phyloP scores from a whole-genome alignment of 2,888 invertebrate genomes.

The Neocrepidodera transversa region DNA sequence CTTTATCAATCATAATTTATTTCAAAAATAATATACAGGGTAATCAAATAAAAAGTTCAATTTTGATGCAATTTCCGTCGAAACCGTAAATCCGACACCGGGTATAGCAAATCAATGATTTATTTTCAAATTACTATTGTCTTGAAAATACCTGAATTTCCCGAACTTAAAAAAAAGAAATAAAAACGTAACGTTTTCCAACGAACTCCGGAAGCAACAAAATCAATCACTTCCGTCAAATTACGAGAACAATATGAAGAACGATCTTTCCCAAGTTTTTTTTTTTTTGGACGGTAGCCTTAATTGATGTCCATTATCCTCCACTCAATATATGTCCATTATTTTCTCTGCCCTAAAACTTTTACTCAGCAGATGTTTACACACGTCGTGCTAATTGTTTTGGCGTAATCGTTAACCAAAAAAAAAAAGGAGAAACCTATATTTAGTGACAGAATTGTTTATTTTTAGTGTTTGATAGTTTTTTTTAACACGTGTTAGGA shows the following conservation, averaged over 20 bases:
- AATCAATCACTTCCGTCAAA: constrained; percentile 41
- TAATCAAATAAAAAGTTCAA: too few relatives aligned
- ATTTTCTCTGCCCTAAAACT: constrained; percentile 37
- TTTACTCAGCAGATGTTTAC: constrained; percentile 32
- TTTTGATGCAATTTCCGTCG: too few relatives aligned
- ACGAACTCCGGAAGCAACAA: constrained; percentile 6
- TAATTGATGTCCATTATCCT: constrained; percentile 43
- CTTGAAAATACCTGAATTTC: too few relatives aligned
- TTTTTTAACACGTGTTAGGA: too few relatives aligned
- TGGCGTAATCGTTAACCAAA: background rate
- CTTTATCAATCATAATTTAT: too few relatives aligned
- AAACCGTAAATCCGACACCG: too few relatives aligned
- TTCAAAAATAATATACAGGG: too few relatives aligned
- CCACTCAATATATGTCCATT: constrained; percentile 40
- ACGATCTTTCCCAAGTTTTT: constrained; percentile 29
- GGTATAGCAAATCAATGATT: too few relatives aligned
- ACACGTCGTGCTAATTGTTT: constrained; percentile 25
- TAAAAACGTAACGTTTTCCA: background rate
- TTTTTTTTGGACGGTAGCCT: constrained; percentile 31
- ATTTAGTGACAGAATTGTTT: background rate
- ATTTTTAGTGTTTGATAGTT: too few relatives aligned
- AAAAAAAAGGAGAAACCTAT: background rate
- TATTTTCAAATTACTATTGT: too few relatives aligned
- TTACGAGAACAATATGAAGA: constrained; percentile 39
- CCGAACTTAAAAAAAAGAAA: background rate